Base-by-base conservation (phyloP, 2,888 invertebrate species). In the Beris morrisii region DNA sequence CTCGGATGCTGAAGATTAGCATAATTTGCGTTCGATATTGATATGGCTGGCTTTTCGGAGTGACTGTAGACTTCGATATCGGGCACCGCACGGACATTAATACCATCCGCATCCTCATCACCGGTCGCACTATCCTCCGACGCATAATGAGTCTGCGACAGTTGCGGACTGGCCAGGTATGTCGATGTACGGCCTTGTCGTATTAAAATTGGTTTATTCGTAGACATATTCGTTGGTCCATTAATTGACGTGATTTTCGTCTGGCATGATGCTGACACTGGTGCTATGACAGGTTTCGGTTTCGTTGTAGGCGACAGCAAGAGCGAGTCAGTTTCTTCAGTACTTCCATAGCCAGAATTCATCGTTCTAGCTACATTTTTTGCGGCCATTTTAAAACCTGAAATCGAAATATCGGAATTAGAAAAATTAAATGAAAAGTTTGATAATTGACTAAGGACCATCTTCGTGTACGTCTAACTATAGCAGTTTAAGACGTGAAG, bases 111-210 rank as follows among this genome's bases (percentile, higher is more conserved):
- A 15, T 85, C 81, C 76, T 86, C 84, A 54, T 86, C 77, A 50
- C 85, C 86, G 4, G 90, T 86, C 69, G 84, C 85, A 73, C 87
- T 87, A 79, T 93, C 92, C 80, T 92, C 92, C 73, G 92, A 92
- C 64, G 91, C 90, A 45, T 90, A 89, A 72, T 87, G 84, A 22
- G 89, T 81, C 65, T 86, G 85, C 52, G 91, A 91, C 70, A 92
- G 83, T 75, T 89, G 86, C 69, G 85, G 84, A 72, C 88, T 87
- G 67, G 90, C 86, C 68, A 88, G 81, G 79, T 88, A 86, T 76
- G 87, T 87, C 61, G 92, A 92, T 56, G 93, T 92, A 74, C 92
- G 90, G 82, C 93, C 92, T 82, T 93, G 93, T 72, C 93, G 86
- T 83, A 91, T 92, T 71, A 93, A 83, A 70, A 92, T 89, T 72